phyloP scores from a whole-genome alignment of 2,888 invertebrate genomes.

The Neria commutata region DNA sequence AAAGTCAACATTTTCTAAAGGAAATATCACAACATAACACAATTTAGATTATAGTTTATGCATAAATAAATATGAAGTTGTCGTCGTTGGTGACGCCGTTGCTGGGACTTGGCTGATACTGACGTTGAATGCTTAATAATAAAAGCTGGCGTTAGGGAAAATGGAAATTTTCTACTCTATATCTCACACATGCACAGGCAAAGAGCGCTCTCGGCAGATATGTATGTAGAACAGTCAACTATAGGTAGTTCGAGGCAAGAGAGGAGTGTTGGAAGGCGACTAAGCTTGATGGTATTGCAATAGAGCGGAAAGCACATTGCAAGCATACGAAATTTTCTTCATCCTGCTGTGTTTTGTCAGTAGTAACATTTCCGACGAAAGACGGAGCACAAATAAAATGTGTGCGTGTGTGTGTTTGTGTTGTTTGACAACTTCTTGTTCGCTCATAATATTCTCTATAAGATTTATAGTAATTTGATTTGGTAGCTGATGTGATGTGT shows the following conservation, averaged over 20 bases:
- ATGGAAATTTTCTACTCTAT: neutral
- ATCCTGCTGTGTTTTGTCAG: too few species aligned
- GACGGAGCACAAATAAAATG: neutral
- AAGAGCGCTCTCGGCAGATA: neutral
- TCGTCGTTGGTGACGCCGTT: neutral
- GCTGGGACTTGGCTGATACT: too few species aligned
- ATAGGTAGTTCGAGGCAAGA: neutral
- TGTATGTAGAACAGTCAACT: neutral
- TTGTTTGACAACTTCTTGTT: neutral
- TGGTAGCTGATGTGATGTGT: constrained; percentile 7
- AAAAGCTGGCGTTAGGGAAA: neutral
- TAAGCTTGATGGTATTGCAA: too few species aligned
- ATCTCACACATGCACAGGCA: neutral
- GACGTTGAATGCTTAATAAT: neutral
- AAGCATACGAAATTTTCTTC: too few species aligned
- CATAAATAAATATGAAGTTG: neutral
- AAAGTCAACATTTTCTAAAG: neutral
- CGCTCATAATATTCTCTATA: neutral
- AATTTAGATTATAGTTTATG: neutral
- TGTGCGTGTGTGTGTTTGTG: neutral
- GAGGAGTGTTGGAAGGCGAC: too few species aligned
- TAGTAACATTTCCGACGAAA: neutral
- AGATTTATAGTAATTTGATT: constrained; percentile 5
- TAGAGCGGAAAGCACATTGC: too few species aligned
- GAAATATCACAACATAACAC: neutral